These are phyloP conservation scores for Itoplectis maculator DNA, from an alignment of 2,888 invertebrate species.

Conservation along the genomic window DNA sequence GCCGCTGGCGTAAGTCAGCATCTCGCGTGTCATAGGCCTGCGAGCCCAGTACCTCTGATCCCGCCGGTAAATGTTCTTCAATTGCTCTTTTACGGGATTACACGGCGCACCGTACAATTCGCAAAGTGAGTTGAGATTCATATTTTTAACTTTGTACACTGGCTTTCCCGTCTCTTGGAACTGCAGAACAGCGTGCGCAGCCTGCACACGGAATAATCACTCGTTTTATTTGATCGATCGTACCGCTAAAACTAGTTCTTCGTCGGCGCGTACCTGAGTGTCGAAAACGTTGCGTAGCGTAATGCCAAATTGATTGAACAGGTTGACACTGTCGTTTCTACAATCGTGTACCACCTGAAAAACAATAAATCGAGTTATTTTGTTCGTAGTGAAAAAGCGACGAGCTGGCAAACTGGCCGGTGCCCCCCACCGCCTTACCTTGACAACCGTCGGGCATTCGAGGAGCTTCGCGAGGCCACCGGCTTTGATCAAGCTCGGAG, in stretches of 20 bases:
- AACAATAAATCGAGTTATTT: constrained; percentile 54
- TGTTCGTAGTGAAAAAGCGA: too few species aligned
- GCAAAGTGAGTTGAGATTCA: constrained; percentile 96
- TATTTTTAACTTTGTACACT: constrained; percentile 97
- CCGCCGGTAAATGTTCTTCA: constrained; percentile 93
- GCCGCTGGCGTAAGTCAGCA: constrained; percentile 95
- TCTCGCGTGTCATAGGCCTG: constrained; percentile 94
- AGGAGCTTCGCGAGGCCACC: constrained; percentile 92
- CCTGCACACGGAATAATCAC: constrained; percentile 84
- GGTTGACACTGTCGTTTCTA: constrained; percentile 95
- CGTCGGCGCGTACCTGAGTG: constrained; percentile 89
- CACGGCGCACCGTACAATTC: constrained; percentile 94
- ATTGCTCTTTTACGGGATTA: constrained; percentile 96
- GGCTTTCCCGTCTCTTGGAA: constrained; percentile 95
- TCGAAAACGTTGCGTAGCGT: constrained; percentile 94
- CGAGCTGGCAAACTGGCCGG: too few species aligned
- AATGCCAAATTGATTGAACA: constrained; percentile 94
- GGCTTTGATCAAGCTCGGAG: constrained; percentile 91
- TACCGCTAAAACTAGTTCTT: too few species aligned
- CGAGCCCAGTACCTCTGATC: constrained; percentile 96
- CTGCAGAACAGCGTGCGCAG: constrained; percentile 96
- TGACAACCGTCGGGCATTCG: constrained; percentile 92
- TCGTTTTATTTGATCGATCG: too few species aligned
- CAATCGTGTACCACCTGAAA: constrained; percentile 94
- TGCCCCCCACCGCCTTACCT: constrained; percentile 86